Evolutionary conservation across 1,140 invertebrate species (phyloP).

Genomic region (Lepidurus apus): DNA sequence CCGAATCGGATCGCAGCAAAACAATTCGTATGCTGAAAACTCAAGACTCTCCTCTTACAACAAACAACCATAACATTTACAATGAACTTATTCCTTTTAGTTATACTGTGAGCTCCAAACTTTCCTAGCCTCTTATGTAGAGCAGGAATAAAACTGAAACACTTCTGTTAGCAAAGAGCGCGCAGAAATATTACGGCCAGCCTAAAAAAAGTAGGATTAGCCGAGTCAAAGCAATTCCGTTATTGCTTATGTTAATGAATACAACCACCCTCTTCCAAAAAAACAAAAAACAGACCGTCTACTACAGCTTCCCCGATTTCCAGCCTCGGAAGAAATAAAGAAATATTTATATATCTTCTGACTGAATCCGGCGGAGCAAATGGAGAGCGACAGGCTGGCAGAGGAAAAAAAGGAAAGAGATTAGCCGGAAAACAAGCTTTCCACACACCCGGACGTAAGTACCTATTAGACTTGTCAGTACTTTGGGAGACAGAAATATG

Average conservation of each 20-base stretch:
- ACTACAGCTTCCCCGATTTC: not conserved
- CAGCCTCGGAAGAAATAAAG: not conserved
- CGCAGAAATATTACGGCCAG: not conserved
- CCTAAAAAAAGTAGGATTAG: not conserved
- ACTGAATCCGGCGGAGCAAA: constrained; percentile 20
- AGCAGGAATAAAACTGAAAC: not conserved
- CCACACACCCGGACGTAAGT: not conserved
- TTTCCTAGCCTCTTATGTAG: too few species aligned
- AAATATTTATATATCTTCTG: not conserved
- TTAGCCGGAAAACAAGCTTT: constrained; percentile 31
- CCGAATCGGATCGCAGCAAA: not conserved
- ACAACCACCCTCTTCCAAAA: not conserved
- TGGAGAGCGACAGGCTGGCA: constrained; percentile 30
- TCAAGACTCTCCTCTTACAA: too few species aligned
- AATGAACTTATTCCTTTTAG: too few species aligned
- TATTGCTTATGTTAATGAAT: constrained; percentile 12
- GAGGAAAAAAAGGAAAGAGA: constrained; percentile 36
- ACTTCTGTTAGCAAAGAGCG: not conserved
- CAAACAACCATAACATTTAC: too few species aligned
- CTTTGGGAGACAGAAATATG: too few species aligned
- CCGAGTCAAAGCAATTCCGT: constrained; percentile 6
- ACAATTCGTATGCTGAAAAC: not conserved
- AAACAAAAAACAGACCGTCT: not conserved
- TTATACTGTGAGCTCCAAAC: too few species aligned
- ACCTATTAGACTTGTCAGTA: not conserved